These are phyloP conservation scores for Apotomis turbidana DNA, from an alignment of 2,888 invertebrate genomes.

Conservation along the genomic window DNA sequence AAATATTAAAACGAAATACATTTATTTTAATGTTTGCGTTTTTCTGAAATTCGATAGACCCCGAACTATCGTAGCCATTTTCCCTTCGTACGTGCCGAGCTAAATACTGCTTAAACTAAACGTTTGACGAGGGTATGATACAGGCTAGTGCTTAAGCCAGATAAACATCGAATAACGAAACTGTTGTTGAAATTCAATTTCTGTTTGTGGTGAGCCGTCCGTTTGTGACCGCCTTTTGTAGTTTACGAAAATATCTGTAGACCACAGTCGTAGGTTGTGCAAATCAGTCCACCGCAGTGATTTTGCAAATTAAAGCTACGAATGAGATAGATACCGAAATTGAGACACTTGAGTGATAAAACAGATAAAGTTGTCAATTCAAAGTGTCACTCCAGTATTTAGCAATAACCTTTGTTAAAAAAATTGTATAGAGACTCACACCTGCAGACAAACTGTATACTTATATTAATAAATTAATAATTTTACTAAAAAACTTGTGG, in stretches of 20 bases:
- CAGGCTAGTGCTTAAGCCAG: constrained; percentile 28
- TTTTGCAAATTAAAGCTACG: constrained; percentile 6
- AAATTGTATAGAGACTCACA: no score
- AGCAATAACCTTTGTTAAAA: no score
- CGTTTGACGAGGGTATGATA: constrained; percentile 27
- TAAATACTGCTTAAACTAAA: constrained; percentile 20
- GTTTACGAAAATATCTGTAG: constrained; percentile 59
- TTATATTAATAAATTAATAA: no score
- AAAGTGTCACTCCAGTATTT: no score
- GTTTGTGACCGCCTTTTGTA: constrained; percentile 54
- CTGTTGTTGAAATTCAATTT: constrained; percentile 48
- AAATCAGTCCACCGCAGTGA: constrained; percentile 59
- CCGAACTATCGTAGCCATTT: neutral
- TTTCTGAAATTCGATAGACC: neutral
- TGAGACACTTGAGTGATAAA: neutral
- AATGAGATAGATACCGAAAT: neutral
- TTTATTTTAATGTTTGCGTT: neutral
- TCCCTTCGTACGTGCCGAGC: neutral
- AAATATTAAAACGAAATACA: no score
- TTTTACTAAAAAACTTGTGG: no score
- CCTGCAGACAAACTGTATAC: no score
- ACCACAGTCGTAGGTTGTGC: constrained; percentile 49
- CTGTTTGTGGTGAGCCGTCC: constrained; percentile 45
- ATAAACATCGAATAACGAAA: constrained; percentile 44
- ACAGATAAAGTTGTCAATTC: no score